Evolutionary conservation across 2,113 vertebrate species (phyloP), one percentile per base, ranked within the genome.

Genomic region (Alethe castanea): DNA sequence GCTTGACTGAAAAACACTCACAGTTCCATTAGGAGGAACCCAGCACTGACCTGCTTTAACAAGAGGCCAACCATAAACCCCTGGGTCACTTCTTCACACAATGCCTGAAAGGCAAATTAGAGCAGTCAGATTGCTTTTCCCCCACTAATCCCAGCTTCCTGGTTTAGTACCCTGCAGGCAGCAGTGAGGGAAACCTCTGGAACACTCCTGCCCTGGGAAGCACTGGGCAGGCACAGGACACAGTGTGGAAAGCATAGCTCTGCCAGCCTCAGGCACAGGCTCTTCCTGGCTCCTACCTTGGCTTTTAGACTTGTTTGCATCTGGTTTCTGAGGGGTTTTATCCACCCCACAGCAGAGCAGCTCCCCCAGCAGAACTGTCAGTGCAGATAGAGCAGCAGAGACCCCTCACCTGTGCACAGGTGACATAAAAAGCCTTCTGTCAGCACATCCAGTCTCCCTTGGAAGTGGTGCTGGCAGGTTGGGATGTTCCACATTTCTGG

Each of bases 61-160:
- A 65, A 77, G 88, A 88, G 66, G 90, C 94, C 95, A 96, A 69
- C 62, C 92, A 83, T 65, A 57, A 95, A 88, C 66, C 40, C 8
- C 0, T 9, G 62, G 92, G 94, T 92, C 92, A 90, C 66, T 94
- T 33, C 53, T 36, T 85, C 94, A 82, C 2, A 8, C 74, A 79
- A 31, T 1, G 1, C 66, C 74, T 72, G 48, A 92, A 88, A 69
- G 82, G 73, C 88, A 88, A 87, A 95, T 92, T 67, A 76, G 94
- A 74, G 88, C 42, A n/a, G 73, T 24, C 88, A 66, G 28, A 36
- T 40, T 91, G 78, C 3, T 89, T 82, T 38, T 7, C 33, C 36
- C n/a, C 12, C 28, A 14, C 66, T 93, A 57, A 91, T 81, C 74
- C 70, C 82, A 57, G 10, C 59, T 56, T 59, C 64, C 59, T 82